A percentile compares a stretch with the other conserved stretches of the same genome.
Evolutionary conservation across 2,113 vertebrate genomes (phyloP).

Genomic region (Colossoma macropomum): DNA sequence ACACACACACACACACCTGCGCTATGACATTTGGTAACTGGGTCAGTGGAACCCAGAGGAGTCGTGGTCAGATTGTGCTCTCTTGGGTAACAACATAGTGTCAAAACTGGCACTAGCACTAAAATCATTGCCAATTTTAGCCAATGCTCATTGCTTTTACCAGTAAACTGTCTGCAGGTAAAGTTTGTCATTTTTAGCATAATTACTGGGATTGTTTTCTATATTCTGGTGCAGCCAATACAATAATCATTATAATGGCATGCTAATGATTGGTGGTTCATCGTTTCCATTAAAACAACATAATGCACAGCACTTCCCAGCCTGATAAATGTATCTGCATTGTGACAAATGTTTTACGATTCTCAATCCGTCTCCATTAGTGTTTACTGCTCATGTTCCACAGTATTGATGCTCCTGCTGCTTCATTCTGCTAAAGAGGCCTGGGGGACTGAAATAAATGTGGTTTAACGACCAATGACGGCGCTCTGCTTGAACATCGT

Average conservation of each 20-base stretch:
- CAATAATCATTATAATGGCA: neutral
- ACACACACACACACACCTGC: slow-evolving; percentile 36
- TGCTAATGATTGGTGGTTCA: neutral
- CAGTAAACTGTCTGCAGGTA: neutral
- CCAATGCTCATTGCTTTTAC: neutral
- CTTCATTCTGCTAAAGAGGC: slow-evolving; percentile 18
- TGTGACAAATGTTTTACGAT: neutral
- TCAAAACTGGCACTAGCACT: slow-evolving; percentile 27
- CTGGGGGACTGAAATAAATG: slow-evolving; percentile 23
- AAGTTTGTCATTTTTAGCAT: neutral
- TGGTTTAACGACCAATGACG: slow-evolving; percentile 34
- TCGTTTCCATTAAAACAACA: neutral
- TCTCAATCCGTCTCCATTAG: neutral
- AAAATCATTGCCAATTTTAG: neutral
- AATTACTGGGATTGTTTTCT: neutral
- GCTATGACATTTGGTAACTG: slow-evolving; percentile 42
- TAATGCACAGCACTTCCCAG: neutral
- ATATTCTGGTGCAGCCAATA: neutral
- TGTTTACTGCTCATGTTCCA: slow-evolving; percentile 22
- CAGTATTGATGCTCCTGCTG: slow-evolving; percentile 15
- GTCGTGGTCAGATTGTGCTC: slow-evolving; percentile 37
- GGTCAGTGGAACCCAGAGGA: slow-evolving; percentile 49
- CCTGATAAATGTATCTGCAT: slow-evolving; percentile 4
- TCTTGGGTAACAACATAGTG: slow-evolving; percentile 33
- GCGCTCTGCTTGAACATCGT: slow-evolving; percentile 8